Conservation (phyloP, 2,113 vertebrate genomes). For the Hypocryptadius cinnamomeus region DNA sequence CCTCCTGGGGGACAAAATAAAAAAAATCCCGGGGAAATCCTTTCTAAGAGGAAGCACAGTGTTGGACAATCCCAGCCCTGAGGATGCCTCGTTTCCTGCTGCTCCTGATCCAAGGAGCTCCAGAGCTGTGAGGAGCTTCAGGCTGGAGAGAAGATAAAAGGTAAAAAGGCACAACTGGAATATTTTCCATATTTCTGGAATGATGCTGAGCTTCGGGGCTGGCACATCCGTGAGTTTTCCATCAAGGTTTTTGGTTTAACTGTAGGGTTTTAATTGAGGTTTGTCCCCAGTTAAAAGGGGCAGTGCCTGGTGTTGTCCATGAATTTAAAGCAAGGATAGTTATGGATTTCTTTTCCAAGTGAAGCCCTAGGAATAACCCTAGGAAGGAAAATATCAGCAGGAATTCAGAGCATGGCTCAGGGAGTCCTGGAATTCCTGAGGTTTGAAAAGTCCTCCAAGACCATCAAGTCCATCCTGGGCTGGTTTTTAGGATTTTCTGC, state of each 20-base stretch:
- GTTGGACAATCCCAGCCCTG: not conserved
- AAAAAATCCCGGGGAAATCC: not conserved
- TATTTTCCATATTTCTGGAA: not conserved
- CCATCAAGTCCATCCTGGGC: not conserved
- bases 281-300: not conserved
- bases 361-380: not conserved
- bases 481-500: not conserved
- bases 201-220: accelerated
- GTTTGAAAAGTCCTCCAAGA: not conserved
- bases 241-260: not conserved
- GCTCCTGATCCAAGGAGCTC: not conserved
- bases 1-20: not conserved
- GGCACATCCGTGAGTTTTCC: not conserved
- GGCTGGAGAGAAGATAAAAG: not conserved
- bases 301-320: not conserved
- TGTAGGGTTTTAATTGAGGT: not conserved
- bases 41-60: not conserved
- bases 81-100: not conserved
- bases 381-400: not conserved
- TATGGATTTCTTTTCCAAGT: not conserved
- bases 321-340: not conserved
- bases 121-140: not conserved
- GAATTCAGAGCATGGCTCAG: not conserved
- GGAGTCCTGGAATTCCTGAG: not conserved
- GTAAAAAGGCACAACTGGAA: not conserved